A percentile compares a stretch with the other conserved stretches of the same genome.
Evolutionary conservation across 2,888 invertebrate species (phyloP).

Genomic region (Trichacis sp.): DNA sequence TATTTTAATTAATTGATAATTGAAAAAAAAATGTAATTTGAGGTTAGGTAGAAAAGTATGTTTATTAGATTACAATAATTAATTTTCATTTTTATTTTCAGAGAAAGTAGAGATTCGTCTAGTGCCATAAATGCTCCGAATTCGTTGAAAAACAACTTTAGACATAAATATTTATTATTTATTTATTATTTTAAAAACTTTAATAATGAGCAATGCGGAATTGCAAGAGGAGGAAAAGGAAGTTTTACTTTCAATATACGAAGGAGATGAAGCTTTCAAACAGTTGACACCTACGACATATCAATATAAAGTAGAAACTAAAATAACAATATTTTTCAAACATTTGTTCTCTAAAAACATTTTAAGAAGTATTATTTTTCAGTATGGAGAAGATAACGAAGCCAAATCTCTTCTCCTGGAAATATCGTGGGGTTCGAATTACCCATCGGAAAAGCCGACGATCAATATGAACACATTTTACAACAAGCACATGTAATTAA

Average conservation of each 20-base stretch:
- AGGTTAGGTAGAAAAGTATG: too few species aligned
- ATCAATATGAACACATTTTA: conserved; percentile 93
- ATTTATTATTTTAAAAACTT: neutral
- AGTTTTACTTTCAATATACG: conserved; percentile 92
- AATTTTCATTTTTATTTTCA: neutral
- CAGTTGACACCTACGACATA: conserved; percentile 82
- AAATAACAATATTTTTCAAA: neutral
- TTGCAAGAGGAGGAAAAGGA: conserved; percentile 90
- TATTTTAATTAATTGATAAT: too few species aligned
- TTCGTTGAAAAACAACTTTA: too few species aligned
- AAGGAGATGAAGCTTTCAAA: conserved; percentile 90
- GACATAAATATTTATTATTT: too few species aligned
- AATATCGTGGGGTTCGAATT: conserved; percentile 86
- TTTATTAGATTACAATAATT: too few species aligned
- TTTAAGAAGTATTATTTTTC: too few species aligned
- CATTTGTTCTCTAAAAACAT: too few species aligned
- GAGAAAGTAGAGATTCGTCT: too few species aligned
- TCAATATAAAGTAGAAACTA: conserved; percentile 86
- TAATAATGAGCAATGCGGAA: conserved; percentile 74
- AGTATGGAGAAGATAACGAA: conserved; percentile 86
- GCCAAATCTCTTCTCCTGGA: conserved; percentile 88
- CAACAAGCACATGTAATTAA: conserved; percentile 90
- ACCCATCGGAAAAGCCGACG: conserved; percentile 85
- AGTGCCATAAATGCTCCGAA: neutral
- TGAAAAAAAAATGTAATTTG: too few species aligned